A percentile compares a stretch with the other conserved stretches of the same genome.
These are phyloP conservation scores for Hypomecis atomaria DNA, from an alignment of 2,888 invertebrate species.

Conservation along the genomic window DNA sequence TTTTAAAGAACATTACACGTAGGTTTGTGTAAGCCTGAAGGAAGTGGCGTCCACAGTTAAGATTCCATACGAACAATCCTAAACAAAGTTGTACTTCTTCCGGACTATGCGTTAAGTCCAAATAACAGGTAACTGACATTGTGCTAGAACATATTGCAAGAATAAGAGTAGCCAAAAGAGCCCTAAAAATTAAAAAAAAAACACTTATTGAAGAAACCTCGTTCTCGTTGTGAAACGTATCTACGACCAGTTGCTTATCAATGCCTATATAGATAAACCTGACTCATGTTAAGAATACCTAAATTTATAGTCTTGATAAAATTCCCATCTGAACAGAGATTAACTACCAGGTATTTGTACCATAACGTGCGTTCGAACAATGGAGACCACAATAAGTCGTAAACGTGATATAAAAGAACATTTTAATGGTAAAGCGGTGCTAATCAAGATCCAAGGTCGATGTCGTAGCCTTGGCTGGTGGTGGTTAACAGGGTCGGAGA, in stretches of 20 bases:
- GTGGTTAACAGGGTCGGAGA: conserved; percentile 9
- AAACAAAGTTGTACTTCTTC: too few species aligned
- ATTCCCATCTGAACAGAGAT: conserved; percentile 25
- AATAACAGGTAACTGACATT: too few species aligned
- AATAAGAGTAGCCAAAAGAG: too few species aligned
- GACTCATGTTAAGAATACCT: conserved; percentile 3
- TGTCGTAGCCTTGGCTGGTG: conserved; percentile 28
- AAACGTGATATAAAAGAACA: conserved; percentile 36
- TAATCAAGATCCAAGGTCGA: conserved; percentile 43
- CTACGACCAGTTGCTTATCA: not conserved
- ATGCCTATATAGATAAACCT: not conserved
- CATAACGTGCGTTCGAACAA: conserved; percentile 31
- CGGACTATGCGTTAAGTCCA: too few species aligned
- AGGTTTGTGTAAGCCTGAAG: too few species aligned
- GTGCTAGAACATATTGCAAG: too few species aligned
- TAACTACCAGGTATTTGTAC: conserved; percentile 23
- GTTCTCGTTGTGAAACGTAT: too few species aligned
- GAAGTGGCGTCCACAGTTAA: too few species aligned
- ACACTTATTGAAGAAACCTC: too few species aligned
- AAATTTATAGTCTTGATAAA: conserved; percentile 23
- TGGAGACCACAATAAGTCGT: conserved; percentile 37
- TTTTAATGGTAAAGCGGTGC: conserved; percentile 38
- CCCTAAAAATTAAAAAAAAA: too few species aligned
- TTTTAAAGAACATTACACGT: too few species aligned
- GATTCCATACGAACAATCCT: too few species aligned